Percentiles rank a stretch among this genome's conserved stretches.
These are phyloP conservation scores for Dendrolimus houi DNA, from an alignment of 2,888 invertebrate genomes.

Conservation along the genomic window DNA sequence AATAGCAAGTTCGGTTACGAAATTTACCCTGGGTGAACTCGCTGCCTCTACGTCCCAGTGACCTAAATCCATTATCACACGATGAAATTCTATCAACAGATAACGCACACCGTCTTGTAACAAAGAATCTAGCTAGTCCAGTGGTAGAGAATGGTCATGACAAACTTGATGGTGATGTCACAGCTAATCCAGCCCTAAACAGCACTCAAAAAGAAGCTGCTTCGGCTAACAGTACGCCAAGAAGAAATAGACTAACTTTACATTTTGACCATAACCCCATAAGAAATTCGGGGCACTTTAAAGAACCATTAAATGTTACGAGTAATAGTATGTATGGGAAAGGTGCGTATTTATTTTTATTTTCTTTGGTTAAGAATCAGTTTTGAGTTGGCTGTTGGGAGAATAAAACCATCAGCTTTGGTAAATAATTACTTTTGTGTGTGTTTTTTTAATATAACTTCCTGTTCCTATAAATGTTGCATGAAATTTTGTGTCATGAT, in stretches of 20 bases:
- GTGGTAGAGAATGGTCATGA: constrained; percentile 53
- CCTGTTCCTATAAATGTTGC: too few relatives aligned
- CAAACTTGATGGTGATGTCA: constrained; percentile 47
- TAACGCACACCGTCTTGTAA: constrained; percentile 83
- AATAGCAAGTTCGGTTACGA: too few relatives aligned
- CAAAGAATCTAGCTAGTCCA: constrained; percentile 54
- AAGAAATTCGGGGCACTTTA: constrained; percentile 83
- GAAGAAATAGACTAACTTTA: constrained; percentile 80
- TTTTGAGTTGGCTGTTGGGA: too few relatives aligned
- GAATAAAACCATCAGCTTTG: too few relatives aligned
- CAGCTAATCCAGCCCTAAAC: constrained; percentile 23
- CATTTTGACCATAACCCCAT: constrained; percentile 83
- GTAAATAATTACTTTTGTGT: too few relatives aligned
- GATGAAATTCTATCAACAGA: constrained; percentile 63
- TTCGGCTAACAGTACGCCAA: constrained; percentile 69
- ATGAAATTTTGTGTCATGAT: too few relatives aligned
- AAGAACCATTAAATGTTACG: constrained; percentile 78
- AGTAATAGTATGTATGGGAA: constrained; percentile 48
- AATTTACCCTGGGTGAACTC: too few relatives aligned
- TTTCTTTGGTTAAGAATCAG: too few relatives aligned
- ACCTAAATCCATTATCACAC: too few relatives aligned
- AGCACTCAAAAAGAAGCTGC: constrained; percentile 40
- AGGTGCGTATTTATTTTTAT: constrained; percentile 32
- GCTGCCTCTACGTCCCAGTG: too few relatives aligned
- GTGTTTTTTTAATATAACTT: too few relatives aligned